Evolutionary conservation across 2,797 vertebrate genomes (phyloP), one percentile per base, ranked within the genome.

Genomic region (Pygocentrus nattereri): DNA sequence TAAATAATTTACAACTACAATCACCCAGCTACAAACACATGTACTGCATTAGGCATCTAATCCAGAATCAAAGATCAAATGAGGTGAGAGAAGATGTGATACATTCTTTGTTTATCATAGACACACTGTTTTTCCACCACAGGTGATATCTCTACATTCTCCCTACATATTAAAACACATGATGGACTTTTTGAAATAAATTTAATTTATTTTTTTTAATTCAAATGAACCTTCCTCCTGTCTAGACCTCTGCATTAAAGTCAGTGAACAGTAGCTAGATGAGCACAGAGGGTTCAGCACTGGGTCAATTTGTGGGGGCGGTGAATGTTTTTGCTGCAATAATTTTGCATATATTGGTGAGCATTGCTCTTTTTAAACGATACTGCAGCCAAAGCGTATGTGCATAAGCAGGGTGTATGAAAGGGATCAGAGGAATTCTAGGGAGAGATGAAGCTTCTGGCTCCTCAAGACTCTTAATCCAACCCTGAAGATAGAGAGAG

Each of bases 371-470:
- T 79, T 72, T 64, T 52, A 25, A 78, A 69, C 54, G 44, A 49
- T 44, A 70, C 54, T 68, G 69, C 52, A 71, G 65, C 47, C 18
- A 1, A 81, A 54, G 62, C 41, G 6, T 61, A 25, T 58, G 65
- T 70, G n/a, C 34, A 41, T 70, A 70, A 44, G 68, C 56, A 62
- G 72, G 27, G 44, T 77, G 25, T 67, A 74, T 27, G 44, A 49
- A 50, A 73, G 59, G 61, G 79, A 84, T 84, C 82, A 84, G 69
- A 79, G 76, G 65, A 76, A 86, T 23, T 64, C 56, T 65, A 38
- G 21, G 12, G 21, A 27, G 34, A n/a, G 5, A 59, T 19, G 13
- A 78, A 61, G 58, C 34, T 61, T 30, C 69, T n/a, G 34, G 59
- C 50, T 69, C 76, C 54, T 38, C n/a, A 30, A 47, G 68, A 67